Percentiles rank a stretch among this genome's conserved stretches.
These are phyloP conservation scores for Mionectes macconnelli DNA, from an alignment of 2,113 vertebrate species.

Conservation along the genomic window DNA sequence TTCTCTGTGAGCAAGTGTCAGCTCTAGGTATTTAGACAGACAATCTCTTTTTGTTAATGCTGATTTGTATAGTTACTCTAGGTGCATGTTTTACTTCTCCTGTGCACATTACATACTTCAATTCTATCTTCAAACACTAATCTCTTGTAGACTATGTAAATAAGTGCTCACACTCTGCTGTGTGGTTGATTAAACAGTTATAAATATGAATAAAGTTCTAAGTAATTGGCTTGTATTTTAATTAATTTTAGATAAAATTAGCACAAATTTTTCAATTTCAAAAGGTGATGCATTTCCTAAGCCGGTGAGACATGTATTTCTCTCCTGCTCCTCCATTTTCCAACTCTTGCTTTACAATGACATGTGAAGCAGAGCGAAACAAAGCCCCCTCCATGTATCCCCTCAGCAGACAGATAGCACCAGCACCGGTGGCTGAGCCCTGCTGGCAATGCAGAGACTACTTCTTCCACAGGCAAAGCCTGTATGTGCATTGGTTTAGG, in stretches of 20 bases:
- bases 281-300: not conserved
- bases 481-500: not conserved
- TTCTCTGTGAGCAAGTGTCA: not conserved
- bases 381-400: not conserved
- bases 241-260: slow-evolving; percentile 35
- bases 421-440: not conserved
- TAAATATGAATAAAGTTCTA: slow-evolving; percentile 23
- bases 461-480: not conserved
- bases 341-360: not conserved
- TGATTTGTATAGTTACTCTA: not conserved
- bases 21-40: not conserved
- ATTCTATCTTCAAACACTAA: slow-evolving; percentile 2
- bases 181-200: slow-evolving; percentile 3
- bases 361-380: not conserved
- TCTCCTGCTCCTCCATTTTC: not conserved
- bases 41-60: not conserved
- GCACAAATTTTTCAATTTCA: not conserved
- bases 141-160: slow-evolving; percentile 17
- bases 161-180: slow-evolving; percentile 5
- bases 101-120: not conserved
- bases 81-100: slow-evolving; percentile 10
- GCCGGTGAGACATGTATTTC: not conserved
- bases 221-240: slow-evolving; percentile 5
- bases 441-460: not conserved
- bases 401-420: not conserved